Evolutionary conservation across 2,797 vertebrate genomes (phyloP).

Genomic region (Tamandua tetradactyla): DNA sequence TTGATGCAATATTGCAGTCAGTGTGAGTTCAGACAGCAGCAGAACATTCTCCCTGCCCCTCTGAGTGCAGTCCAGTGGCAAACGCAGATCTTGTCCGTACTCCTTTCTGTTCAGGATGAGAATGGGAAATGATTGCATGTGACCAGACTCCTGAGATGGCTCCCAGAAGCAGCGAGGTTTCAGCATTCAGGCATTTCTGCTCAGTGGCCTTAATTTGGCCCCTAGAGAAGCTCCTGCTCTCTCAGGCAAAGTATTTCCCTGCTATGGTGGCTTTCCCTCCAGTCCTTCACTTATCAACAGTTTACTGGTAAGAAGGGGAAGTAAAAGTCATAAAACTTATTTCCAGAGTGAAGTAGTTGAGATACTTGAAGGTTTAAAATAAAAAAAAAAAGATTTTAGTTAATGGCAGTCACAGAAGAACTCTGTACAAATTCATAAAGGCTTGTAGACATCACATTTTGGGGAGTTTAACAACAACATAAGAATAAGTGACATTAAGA

Average conservation of each 20-base stretch:
- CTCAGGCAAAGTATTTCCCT: background rate
- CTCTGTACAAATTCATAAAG: background rate
- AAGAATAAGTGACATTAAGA: background rate
- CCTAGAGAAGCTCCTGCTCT: constrained; percentile 15
- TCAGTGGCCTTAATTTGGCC: background rate
- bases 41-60: background rate
- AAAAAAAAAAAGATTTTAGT: background rate
- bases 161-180: background rate
- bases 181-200: background rate
- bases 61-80: background rate
- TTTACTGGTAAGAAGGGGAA: background rate
- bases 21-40: background rate
- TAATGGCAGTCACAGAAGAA: background rate
- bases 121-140: constrained; percentile 1
- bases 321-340: constrained; percentile 23
- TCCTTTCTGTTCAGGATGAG: background rate
- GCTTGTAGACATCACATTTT: background rate
- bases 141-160: background rate
- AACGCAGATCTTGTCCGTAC: background rate
- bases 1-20: too few species aligned
- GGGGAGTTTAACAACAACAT: background rate
- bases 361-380: background rate
- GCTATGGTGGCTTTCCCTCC: background rate
- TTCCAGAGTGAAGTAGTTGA: background rate
- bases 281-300: constrained; percentile 15